Evolutionary conservation across 2,888 invertebrate genomes (phyloP).

Genomic region (Erebia aethiops): DNA sequence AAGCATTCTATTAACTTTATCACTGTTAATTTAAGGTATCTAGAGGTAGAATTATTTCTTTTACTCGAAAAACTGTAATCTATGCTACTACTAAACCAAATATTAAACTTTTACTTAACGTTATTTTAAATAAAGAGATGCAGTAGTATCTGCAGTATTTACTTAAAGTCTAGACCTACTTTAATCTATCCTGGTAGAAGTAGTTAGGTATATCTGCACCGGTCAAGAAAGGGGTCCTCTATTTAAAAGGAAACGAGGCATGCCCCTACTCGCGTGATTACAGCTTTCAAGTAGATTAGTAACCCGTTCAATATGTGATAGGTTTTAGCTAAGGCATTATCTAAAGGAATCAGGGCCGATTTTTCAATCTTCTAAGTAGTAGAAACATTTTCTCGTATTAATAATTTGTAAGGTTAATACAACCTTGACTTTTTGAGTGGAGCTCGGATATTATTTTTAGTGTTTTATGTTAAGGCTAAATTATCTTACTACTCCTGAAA

Average conservation of each 20-base stretch:
- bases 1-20: no score
- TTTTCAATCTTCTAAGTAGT: constrained; percentile 18
- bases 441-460: not conserved
- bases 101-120: not conserved
- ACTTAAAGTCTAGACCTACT: not conserved
- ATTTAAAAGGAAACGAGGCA: constrained; percentile 43
- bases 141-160: not conserved
- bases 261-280: constrained; percentile 44
- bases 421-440: not conserved
- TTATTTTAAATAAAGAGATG: not conserved
- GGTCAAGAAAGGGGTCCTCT: constrained; percentile 39
- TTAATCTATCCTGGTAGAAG: constrained; percentile 10
- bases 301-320: constrained; percentile 46
- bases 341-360: constrained; percentile 14
- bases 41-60: no score
- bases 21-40: no score
- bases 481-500: not conserved
- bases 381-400: constrained; percentile 17
- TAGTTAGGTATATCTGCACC: constrained; percentile 6
- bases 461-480: not conserved
- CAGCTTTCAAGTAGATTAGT: constrained; percentile 50
- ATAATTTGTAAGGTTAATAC: not conserved
- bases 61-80: no score
- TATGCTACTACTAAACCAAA: not conserved
- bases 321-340: constrained; percentile 34